A percentile compares a stretch with the other conserved stretches of the same genome.
These are phyloP conservation scores for Grapholita molesta DNA, from an alignment of 1,140 invertebrate genomes.

Conservation along the genomic window DNA sequence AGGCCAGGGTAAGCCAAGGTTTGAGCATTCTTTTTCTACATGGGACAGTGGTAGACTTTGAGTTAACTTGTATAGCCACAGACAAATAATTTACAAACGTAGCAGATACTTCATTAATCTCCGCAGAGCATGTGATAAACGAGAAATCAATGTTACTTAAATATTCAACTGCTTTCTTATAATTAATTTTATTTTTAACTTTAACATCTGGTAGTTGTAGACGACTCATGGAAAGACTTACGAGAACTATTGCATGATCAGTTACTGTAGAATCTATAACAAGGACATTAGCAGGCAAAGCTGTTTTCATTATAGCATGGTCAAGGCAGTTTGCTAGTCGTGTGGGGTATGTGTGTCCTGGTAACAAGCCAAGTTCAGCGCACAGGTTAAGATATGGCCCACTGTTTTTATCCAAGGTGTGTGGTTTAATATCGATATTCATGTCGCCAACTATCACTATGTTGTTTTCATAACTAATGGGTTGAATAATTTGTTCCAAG, in stretches of 20 bases:
- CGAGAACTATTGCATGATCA: not conserved
- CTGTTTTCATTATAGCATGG: not conserved
- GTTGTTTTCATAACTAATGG: not conserved
- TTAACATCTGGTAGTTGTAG: not conserved
- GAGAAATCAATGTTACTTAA: not conserved
- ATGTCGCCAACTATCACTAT: not conserved
- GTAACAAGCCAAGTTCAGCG: not conserved
- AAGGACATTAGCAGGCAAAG: not conserved
- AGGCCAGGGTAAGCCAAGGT: constrained; percentile 33
- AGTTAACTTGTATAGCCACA: not conserved
- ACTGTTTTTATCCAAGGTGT: not conserved
- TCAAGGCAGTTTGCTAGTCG: not conserved
- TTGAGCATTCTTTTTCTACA: constrained; percentile 23
- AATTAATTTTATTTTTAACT: not conserved
- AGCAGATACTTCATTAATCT: not conserved
- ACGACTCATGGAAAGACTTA: not conserved
- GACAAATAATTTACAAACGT: not conserved
- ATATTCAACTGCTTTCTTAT: not conserved
- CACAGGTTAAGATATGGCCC: not conserved
- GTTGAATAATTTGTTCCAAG: not conserved
- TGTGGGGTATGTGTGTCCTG: not conserved
- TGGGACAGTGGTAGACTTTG: not conserved
- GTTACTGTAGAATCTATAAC: not conserved
- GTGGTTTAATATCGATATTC: not conserved
- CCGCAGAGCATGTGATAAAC: not conserved